These are phyloP conservation scores for Arenaria interpres DNA, from an alignment of 2,113 vertebrate genomes.

Conservation along the genomic window DNA sequence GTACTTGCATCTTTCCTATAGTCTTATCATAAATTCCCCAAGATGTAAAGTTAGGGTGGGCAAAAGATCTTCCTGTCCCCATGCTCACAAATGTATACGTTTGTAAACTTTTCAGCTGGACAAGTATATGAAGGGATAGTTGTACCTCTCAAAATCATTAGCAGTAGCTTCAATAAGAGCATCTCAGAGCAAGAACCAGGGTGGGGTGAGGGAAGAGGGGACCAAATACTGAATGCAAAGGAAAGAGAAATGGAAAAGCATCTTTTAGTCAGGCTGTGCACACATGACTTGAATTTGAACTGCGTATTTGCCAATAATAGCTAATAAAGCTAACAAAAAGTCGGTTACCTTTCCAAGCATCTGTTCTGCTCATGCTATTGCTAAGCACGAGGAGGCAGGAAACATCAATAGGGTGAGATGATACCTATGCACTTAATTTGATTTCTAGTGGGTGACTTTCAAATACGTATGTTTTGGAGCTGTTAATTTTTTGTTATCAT, in stretches of 20 bases:
- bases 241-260: background rate
- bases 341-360: background rate
- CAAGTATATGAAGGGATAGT: background rate
- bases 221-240: background rate
- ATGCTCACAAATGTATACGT: background rate
- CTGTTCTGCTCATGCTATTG: background rate
- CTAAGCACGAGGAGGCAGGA: background rate
- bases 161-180: background rate
- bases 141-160: background rate
- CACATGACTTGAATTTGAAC: background rate
- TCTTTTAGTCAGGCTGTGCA: background rate
- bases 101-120: background rate
- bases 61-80: background rate
- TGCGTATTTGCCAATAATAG: background rate
- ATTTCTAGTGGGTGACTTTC: background rate
- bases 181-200: background rate
- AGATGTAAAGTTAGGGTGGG: background rate
- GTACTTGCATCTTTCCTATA: background rate
- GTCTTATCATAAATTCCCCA: background rate
- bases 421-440: background rate
- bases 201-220: accelerated
- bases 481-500: background rate
- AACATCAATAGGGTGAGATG: background rate
- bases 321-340: background rate
- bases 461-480: background rate